Percentiles rank a stretch among this genome's conserved stretches.
phyloP scores from a whole-genome alignment of 2,888 invertebrate species.

The Drosophila cognata region DNA sequence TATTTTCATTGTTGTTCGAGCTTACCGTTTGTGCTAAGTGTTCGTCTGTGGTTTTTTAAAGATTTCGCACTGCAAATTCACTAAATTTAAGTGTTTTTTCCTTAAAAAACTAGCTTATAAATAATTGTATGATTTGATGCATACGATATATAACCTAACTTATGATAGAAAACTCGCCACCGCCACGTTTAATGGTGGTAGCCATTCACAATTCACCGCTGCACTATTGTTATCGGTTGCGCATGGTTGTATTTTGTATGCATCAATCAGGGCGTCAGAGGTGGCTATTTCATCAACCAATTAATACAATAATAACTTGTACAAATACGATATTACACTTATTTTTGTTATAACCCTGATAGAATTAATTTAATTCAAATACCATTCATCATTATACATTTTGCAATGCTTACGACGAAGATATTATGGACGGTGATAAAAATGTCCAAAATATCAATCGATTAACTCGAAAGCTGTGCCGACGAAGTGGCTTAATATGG shows the following conservation, averaged over 20 bases:
- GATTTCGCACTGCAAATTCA: slow-evolving; percentile 85
- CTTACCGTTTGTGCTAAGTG: slow-evolving; percentile 85
- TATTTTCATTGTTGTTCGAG: slow-evolving; percentile 59
- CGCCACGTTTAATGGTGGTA: slow-evolving; percentile 78
- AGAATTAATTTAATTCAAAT: not conserved
- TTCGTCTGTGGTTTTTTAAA: slow-evolving; percentile 83
- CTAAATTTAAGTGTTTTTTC: slow-evolving; percentile 85
- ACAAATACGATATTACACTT: not conserved
- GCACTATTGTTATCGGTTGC: slow-evolving; percentile 39
- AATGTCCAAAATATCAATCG: not conserved
- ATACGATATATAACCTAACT: slow-evolving; percentile 85
- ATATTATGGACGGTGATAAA: not conserved
- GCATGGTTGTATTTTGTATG: slow-evolving; percentile 42
- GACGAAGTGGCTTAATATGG: not conserved
- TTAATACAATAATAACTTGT: not conserved
- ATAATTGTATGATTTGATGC: slow-evolving; percentile 85
- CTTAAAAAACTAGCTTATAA: slow-evolving; percentile 86
- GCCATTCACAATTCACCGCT: slow-evolving; percentile 57
- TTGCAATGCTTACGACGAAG: not conserved
- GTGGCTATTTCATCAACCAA: not conserved
- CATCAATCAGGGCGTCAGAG: slow-evolving; percentile 14
- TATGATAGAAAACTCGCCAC: slow-evolving; percentile 83
- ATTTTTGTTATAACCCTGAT: slow-evolving; percentile 21
- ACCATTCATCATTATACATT: not conserved
- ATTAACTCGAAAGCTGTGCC: not conserved